Evolutionary conservation across 2,888 invertebrate genomes (phyloP).

Genomic region (Apomyelois bistriatella): DNA sequence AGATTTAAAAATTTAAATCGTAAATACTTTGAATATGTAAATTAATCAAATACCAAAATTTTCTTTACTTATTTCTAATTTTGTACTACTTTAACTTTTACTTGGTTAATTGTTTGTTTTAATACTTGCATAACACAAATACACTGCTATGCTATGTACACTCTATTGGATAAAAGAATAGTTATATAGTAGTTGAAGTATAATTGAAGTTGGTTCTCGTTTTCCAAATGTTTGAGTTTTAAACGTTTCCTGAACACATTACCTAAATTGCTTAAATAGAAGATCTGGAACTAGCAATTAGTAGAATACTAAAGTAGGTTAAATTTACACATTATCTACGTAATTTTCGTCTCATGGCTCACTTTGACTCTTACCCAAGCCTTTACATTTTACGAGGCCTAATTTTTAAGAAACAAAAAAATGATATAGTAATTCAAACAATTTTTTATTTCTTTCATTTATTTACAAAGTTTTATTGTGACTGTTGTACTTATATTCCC

Average conservation of each 20-base stretch:
- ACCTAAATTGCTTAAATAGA: constrained; percentile 5
- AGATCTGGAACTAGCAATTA: constrained; percentile 8
- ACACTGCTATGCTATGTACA: no score
- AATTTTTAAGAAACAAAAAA: background rate
- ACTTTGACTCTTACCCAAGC: constrained; percentile 8
- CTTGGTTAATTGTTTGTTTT: no score
- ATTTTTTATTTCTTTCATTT: no score
- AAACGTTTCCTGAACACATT: background rate
- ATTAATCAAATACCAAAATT: no score
- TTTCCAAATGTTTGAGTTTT: background rate
- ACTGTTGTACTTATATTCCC: no score
- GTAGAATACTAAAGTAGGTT: constrained; percentile 4
- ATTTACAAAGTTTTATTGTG: no score
- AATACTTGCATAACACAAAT: no score
- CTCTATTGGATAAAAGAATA: no score
- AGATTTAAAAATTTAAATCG: background rate
- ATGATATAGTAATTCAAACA: background rate
- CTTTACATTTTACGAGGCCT: background rate
- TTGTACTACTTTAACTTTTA: no score
- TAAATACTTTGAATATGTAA: no score
- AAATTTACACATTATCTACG: constrained; percentile 10
- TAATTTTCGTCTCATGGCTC: constrained; percentile 2
- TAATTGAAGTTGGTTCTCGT: background rate
- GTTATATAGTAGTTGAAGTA: no score
- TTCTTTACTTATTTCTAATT: no score